phyloP scores from a whole-genome alignment of 2,113 vertebrate genomes.

The Chrysemys picta region DNA sequence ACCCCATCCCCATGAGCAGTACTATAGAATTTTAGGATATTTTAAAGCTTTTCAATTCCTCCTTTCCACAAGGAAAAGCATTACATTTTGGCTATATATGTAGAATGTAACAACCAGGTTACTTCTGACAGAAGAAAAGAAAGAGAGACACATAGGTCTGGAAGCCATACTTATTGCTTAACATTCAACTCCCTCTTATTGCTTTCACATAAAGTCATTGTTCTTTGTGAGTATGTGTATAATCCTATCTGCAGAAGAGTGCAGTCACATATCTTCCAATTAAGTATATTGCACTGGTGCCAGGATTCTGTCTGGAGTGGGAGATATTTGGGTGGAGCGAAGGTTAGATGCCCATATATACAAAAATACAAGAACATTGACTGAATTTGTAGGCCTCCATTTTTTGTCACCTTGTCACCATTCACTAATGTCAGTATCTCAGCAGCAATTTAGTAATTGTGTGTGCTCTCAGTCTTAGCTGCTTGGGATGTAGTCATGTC shows the following conservation, averaged over 20 bases:
- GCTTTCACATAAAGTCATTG: background rate
- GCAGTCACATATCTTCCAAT: no score
- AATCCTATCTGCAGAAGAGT: background rate
- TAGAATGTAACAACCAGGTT: no score
- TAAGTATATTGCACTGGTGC: no score
- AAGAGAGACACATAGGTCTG: background rate
- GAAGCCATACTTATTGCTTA: background rate
- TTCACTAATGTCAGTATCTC: no score
- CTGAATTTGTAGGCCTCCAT: no score
- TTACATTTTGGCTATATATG: background rate
- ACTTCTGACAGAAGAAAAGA: background rate
- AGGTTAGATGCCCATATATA: no score
- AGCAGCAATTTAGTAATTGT: no score
- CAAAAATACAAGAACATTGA: no score
- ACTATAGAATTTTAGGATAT: background rate
- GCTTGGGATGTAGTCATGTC: background rate
- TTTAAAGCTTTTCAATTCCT: background rate
- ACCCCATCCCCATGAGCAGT: background rate
- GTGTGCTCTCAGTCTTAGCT: background rate
- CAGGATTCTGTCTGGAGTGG: no score
- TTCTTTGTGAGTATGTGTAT: background rate
- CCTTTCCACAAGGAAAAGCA: background rate
- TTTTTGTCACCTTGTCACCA: no score
- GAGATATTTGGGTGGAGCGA: no score
- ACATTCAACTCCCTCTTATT: background rate